Base-by-base conservation (phyloP, 2,888 invertebrate species). In the Dione juno region DNA sequence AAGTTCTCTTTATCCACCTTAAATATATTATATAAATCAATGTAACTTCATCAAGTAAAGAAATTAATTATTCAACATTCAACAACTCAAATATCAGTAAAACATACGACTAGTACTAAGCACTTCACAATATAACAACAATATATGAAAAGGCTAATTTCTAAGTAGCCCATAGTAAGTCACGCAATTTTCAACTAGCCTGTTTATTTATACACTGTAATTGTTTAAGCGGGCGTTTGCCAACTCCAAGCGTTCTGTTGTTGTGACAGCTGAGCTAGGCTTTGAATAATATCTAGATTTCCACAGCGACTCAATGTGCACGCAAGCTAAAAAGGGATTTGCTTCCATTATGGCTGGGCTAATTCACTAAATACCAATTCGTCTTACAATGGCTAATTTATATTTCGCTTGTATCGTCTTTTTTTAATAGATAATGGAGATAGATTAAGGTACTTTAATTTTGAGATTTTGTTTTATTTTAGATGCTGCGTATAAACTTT, bases 211-310 rank as follows among this genome's bases (percentile, higher is more conserved):
- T 41, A 52, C 53, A 37, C 64, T 13, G 54, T 71, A 71, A 69
- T 69, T 69, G 53, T 69, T 68, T 53, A 57, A 67, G 21, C 28
- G 35, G 37, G 54, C 43, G 41, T 37, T 67, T 67, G 37, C 53
- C 43, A 52, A 53, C 67, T 69, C 54, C 52, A 28, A 61, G 43
- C 67, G 70, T 70, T 70, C 67, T 70, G 61, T 61, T 70, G 72
- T 70, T 70, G 53, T 70, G 72, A 73, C 72, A 70, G 70, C 65
- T 67, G 40, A 65, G 72, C 67, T 66, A 64, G 72, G 70, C 72
- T 73, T 73, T 73, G 73, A 70, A 67, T 73, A 65, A 73, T 71
- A 61, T 73, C 67, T 67, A 67, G 67, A 73, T 73, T 70, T 45
- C 64, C 53, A 68, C 53, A 45, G 70, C 54, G 41, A 40, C 19